Base-by-base conservation (phyloP, 2,113 vertebrate species). In the Lophius piscatorius region DNA sequence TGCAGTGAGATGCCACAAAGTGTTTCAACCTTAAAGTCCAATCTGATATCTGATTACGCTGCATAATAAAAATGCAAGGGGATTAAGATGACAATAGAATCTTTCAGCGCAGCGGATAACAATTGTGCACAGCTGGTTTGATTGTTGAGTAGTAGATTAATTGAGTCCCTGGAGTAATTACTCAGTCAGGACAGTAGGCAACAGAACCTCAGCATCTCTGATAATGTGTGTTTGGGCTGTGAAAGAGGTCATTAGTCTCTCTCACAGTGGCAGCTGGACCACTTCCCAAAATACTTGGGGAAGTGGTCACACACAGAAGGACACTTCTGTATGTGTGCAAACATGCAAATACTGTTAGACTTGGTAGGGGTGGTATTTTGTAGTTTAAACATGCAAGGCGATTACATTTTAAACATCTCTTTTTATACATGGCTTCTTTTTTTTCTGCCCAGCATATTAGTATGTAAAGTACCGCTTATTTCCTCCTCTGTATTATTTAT, bases 91-190 rank as follows among this genome's bases (percentile, higher is more conserved):
- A 31, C n/a, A n/a, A n/a, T n/a, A n/a, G n/a, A n/a, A 31, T 7
- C 9, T 10, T 31, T 31, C 29, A 56, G 23, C 41, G 67, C 48
- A 63, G 24, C 11, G 40, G 61, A 63, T 63, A 69, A 70, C 65
- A 66, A 70, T 66, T 71, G 58, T 35, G 44, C 66, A 71, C 57
- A 72, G 81, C 76, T 74, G 56, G 68, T 70, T 74, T 88, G 83
- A 83, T 85, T 85, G 79, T 84, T 81, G 59, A 70, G 65, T 77
- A 63, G 69, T 82, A 80, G 83, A 91, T 86, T 88, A 87, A 91
- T 87, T 79, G 78, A 87, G 81, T 87, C 65, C 60, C 70, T 64
- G 60, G 77, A 38, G 63, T 83, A 89, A 87, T 89, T 87, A 85
- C 87, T 88, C 82, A 75, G 77, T 80, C 72, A 79, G 76, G 82